Conservation (phyloP, 2,888 invertebrate genomes). For the Venusia cambrica region DNA sequence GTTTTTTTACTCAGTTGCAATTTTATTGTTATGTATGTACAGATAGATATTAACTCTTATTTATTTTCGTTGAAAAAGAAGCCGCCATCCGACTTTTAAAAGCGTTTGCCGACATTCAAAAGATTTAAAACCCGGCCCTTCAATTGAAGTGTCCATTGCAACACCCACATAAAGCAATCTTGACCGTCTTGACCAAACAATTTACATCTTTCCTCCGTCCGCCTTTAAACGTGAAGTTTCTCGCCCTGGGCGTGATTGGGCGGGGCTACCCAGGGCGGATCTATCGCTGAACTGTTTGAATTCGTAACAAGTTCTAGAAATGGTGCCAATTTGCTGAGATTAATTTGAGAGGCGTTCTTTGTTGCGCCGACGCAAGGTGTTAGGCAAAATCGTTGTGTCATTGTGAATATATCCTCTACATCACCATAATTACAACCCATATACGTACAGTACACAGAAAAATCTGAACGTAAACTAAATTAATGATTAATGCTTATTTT, state of each 20-base stretch:
- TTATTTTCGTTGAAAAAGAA: slow-evolving; percentile 3
- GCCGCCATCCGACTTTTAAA: too few species aligned
- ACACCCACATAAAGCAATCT: slow-evolving; percentile 34
- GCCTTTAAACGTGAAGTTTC: slow-evolving; percentile 29
- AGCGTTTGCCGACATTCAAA: slow-evolving; percentile 10
- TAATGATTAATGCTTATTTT: too few species aligned
- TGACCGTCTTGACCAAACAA: slow-evolving; percentile 55
- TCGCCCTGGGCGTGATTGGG: slow-evolving; percentile 61
- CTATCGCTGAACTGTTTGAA: slow-evolving; percentile 41
- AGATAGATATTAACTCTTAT: too few species aligned
- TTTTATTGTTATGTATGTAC: too few species aligned
- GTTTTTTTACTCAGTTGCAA: too few species aligned
- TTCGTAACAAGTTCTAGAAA: slow-evolving; percentile 49
- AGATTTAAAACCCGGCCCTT: slow-evolving; percentile 17
- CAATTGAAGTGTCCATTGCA: slow-evolving; percentile 27
- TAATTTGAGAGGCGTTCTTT: slow-evolving; percentile 47
- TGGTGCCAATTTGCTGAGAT: slow-evolving; percentile 60
- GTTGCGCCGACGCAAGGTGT: slow-evolving; percentile 45
- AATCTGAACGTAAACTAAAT: too few species aligned
- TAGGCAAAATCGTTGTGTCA: slow-evolving; percentile 33
- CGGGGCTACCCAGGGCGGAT: slow-evolving; percentile 61
- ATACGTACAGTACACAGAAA: too few species aligned
- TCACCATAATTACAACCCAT: too few species aligned
- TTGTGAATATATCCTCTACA: slow-evolving; percentile 26
- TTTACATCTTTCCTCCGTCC: slow-evolving; percentile 47